Conservation (phyloP, 2,888 invertebrate genomes). For the Zaprionus bogoriensis region DNA sequence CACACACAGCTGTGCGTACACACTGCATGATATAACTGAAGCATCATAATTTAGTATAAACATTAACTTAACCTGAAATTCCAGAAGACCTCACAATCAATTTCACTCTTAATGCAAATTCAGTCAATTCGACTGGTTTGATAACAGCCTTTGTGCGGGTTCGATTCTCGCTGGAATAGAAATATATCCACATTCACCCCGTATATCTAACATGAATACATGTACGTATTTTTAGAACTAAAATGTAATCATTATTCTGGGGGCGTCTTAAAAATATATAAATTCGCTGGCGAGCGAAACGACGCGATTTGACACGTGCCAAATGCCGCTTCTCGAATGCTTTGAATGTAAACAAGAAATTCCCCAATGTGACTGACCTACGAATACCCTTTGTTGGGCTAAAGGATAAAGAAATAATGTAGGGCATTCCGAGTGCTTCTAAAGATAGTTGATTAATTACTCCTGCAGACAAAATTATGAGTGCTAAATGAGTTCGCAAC, state of each 20-base stretch:
- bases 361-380: not conserved
- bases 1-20: not conserved
- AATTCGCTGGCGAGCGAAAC: not conserved
- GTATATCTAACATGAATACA: not conserved
- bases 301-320: not conserved
- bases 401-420: not conserved
- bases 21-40: not conserved
- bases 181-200: not conserved
- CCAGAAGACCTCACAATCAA: too few species aligned
- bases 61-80: slow-evolving; percentile 14
- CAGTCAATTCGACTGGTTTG: slow-evolving; percentile 17
- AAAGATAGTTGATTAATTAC: not conserved
- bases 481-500: not conserved
- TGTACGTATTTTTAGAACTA: not conserved
- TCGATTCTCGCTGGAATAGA: not conserved
- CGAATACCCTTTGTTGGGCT: not conserved
- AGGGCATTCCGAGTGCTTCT: not conserved
- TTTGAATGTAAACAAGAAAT: not conserved
- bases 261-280: not conserved
- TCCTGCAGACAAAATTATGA: not conserved
- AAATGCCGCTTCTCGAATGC: not conserved
- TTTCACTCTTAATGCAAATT: slow-evolving; percentile 19
- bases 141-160: not conserved
- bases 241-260: not conserved
- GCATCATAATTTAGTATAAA: not conserved